Evolutionary conservation across 2,113 vertebrate species (phyloP), one percentile per base, ranked within the genome.

Genomic region (Hepsetus odoe): DNA sequence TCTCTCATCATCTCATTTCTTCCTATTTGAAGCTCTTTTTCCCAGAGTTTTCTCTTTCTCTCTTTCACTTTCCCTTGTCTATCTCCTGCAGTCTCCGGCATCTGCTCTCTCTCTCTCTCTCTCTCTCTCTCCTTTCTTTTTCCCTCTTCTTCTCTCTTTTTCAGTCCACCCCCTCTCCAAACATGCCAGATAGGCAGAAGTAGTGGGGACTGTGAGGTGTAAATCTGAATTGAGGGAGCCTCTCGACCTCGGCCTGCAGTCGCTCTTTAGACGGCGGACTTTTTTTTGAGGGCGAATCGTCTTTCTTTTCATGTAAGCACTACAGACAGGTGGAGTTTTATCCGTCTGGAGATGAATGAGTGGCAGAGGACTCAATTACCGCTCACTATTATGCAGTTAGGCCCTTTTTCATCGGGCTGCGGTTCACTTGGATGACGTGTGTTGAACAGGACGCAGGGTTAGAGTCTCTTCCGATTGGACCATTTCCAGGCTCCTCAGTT

Each of bases 221-320:
- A 83, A 73, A 73, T 89, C 84, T 91, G n/a, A 91, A 91, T 90
- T 91, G 87, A 90, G 89, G 88, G n/a, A 88, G 89, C 90, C 89
- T 90, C 85, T 83, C 86, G 84, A 77, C 86, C 88, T 89, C 86
- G 87, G 89, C 65, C 83, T 86, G 85, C 88, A 87, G 86, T 87
- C 85, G 90, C 84, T 86, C 78, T 85, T 88, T 91, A 91, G 90
- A 92, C 89, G 87, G 86, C 81, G 87, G 87, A 91, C 86, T 85
- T 13, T 32, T 89, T 90, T 88, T 87, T 88, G 85, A 91, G 90
- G 88, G 89, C 83, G 77, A 88, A 89, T 91, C 87, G 82, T 84
- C 87, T 89, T 90, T 88, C 89, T 88, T 84, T 84, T 85, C 84
- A 86, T 87, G 79, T 83, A 88, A 90, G 83, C 87, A 87, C 87